Conservation (phyloP, 2,888 invertebrate species). For the Aphodius granarius region DNA sequence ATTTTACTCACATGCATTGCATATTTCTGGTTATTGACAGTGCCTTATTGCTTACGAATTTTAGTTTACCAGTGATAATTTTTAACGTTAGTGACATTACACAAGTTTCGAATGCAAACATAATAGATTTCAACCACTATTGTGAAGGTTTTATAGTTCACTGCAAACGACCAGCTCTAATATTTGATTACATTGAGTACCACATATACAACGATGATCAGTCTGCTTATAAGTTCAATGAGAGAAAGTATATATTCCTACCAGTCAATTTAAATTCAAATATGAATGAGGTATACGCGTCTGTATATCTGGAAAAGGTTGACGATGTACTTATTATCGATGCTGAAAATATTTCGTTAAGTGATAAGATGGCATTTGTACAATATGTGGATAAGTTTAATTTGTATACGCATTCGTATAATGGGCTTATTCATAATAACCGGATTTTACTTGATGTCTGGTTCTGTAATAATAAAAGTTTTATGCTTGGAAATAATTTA, state of each 20-base stretch:
- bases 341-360: background rate
- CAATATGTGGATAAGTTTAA: background rate
- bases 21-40: constrained; percentile 5
- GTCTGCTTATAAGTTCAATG: constrained; percentile 4
- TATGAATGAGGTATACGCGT: background rate
- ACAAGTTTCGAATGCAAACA: background rate
- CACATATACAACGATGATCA: background rate
- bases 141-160: constrained; percentile 4
- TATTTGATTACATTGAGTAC: constrained; percentile 1
- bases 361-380: background rate
- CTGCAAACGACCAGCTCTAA: background rate
- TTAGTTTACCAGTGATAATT: background rate
- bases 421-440: background rate
- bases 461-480: constrained; percentile 11
- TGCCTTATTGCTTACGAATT: background rate
- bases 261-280: background rate
- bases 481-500: constrained; percentile 10
- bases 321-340: background rate
- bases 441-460: constrained; percentile 15
- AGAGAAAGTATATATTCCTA: background rate
- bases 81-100: background rate
- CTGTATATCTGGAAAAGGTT: background rate
- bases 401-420: constrained; percentile 1
- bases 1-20: background rate
- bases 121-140: background rate